phyloP scores from a whole-genome alignment of 2,113 vertebrate genomes.

The Leucosticte australis region DNA sequence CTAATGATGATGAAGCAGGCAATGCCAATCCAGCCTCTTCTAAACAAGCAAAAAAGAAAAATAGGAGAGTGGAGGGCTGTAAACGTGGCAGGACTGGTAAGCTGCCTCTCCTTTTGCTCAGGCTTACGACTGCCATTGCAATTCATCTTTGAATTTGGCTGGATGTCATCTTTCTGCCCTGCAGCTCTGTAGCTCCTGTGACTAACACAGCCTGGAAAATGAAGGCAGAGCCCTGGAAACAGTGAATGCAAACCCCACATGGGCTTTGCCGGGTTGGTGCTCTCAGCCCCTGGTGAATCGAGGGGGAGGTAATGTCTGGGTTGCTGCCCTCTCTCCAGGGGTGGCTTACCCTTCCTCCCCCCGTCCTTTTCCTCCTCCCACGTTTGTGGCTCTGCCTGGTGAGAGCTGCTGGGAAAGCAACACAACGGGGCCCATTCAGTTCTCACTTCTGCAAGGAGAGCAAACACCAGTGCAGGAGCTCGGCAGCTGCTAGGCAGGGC shows the following conservation, averaged over 20 bases:
- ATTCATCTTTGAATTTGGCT: not conserved
- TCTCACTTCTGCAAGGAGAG: not conserved
- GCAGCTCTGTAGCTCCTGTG: not conserved
- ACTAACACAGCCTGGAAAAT: not conserved
- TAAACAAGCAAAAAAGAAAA: not conserved
- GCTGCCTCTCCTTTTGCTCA: not conserved
- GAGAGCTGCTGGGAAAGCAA: not conserved
- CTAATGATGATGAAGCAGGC: not conserved
- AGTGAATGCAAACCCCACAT: rapidly evolving
- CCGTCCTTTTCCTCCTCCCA: not conserved
- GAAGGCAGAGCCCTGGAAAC: not conserved
- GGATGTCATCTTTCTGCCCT: not conserved
- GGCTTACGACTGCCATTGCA: rapidly evolving
- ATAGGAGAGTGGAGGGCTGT: not conserved
- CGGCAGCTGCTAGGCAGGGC: rapidly evolving
- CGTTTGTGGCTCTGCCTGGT: not conserved
- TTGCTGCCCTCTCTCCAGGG: not conserved
- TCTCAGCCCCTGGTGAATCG: rapidly evolving
- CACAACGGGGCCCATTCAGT: slow-evolving; percentile 52
- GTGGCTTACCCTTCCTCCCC: not conserved
- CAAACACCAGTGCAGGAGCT: not conserved
- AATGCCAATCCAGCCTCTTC: not conserved
- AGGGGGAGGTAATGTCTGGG: not conserved
- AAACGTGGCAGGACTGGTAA: rapidly evolving
- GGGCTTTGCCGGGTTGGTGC: not conserved